Evolutionary conservation across 37 sponge, comb jelly and placozoan species (phyloP).

Genomic region (Spongilla lacustris): DNA sequence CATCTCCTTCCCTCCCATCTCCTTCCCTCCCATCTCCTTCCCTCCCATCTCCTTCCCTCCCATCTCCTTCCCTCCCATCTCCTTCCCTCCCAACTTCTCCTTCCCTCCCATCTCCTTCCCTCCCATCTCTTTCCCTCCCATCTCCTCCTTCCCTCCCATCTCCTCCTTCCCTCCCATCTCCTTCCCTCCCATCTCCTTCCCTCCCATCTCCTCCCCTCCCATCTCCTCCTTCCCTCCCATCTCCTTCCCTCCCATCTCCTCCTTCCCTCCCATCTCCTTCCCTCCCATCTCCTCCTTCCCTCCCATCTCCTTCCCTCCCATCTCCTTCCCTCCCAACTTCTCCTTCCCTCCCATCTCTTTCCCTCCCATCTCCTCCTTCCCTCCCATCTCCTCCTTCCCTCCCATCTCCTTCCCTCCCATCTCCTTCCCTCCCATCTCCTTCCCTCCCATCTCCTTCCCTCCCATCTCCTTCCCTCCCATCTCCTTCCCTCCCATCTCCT

Average conservation of each 20-base stretch:
- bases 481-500: background rate
- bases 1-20: background rate
- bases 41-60: background rate
- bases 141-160: too few species aligned
- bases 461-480: background rate
- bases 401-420: background rate
- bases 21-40: background rate
- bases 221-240: too few species aligned
- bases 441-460: background rate
- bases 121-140: too few species aligned
- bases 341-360: background rate
- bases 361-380: background rate
- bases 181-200: background rate
- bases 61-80: background rate
- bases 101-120: too few species aligned
- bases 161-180: too few species aligned
- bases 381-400: background rate
- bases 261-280: too few species aligned
- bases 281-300: too few species aligned
- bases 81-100: too few species aligned
- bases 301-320: too few species aligned
- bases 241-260: too few species aligned
- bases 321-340: background rate
- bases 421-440: background rate
- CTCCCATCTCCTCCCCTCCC: background rate